phyloP scores from a whole-genome alignment of 2,797 vertebrate species.

The Squalus acanthias region DNA sequence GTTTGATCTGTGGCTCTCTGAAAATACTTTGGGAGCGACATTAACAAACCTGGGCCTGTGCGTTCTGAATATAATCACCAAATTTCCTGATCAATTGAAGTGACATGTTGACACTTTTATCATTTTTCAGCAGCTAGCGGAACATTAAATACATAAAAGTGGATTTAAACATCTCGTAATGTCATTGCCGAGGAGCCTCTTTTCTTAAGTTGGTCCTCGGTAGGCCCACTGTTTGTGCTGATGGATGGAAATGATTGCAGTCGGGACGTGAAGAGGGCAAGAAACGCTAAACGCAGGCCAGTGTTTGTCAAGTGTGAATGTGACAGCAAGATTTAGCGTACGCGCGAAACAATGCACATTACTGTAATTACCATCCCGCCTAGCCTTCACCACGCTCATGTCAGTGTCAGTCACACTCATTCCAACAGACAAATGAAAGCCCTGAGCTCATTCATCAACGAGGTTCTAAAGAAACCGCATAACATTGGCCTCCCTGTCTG shows the following conservation, averaged over 20 bases:
- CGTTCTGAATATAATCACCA: not conserved
- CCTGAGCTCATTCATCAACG: not conserved
- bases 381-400: not conserved
- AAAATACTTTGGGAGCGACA: not conserved
- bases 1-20: not conserved
- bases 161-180: not conserved
- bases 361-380: not conserved
- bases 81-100: not conserved
- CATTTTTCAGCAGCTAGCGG: not conserved
- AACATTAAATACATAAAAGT: not conserved
- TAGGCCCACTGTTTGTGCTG: not conserved
- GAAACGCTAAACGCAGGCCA: not conserved
- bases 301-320: not conserved
- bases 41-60: not conserved
- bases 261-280: too few relatives aligned
- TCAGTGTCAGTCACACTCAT: not conserved
- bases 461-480: not conserved
- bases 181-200: not conserved
- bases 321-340: not conserved
- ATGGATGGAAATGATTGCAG: not conserved
- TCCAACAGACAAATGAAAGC: not conserved
- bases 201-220: not conserved
- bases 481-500: not conserved
- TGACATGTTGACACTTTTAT: not conserved
- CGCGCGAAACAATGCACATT: not conserved